Percentiles rank a stretch among this genome's conserved stretches.
Conservation (phyloP, 1,140 invertebrate genomes). For the Patella vulgata region DNA sequence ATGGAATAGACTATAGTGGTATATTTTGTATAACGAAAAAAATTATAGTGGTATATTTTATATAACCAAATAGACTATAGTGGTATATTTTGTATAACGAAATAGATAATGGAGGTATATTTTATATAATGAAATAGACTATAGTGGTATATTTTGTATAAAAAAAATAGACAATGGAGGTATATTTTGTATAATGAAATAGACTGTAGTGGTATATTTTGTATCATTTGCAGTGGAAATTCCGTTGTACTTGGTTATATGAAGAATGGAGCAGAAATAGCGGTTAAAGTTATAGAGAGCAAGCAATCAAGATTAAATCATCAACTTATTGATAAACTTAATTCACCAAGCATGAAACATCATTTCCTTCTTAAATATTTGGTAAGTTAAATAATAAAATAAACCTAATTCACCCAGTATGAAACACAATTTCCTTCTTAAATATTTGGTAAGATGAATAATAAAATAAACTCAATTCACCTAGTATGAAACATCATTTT, state of each 20-base stretch:
- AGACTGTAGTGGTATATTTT: too few relatives aligned
- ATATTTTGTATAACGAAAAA: too few relatives aligned
- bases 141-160: background rate
- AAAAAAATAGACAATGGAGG: background rate
- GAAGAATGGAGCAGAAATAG: conserved; percentile 45
- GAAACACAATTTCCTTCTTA: conserved; percentile 41
- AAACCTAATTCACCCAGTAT: conserved; percentile 31
- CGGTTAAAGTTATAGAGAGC: conserved; percentile 33
- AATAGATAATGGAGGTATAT: too few relatives aligned
- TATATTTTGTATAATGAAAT: background rate
- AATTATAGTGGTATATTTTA: too few relatives aligned
- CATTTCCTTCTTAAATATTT: conserved; percentile 46
- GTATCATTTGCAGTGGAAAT: conserved; percentile 18
- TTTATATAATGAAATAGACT: too few relatives aligned
- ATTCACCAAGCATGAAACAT: conserved; percentile 30
- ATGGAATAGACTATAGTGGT: too few relatives aligned
- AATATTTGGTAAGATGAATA: conserved; percentile 41
- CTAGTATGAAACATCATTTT: conserved; percentile 37
- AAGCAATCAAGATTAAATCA: conserved; percentile 22
- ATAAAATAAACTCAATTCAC: conserved; percentile 28
- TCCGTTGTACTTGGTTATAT: conserved; percentile 40
- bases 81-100: too few relatives aligned
- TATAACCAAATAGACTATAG: too few relatives aligned
- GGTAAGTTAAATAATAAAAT: conserved; percentile 28
- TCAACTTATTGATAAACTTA: conserved; percentile 33